Evolutionary conservation across 2,113 vertebrate species (phyloP), one percentile per base, ranked within the genome.

Genomic region (Poicephalus gulielmi): DNA sequence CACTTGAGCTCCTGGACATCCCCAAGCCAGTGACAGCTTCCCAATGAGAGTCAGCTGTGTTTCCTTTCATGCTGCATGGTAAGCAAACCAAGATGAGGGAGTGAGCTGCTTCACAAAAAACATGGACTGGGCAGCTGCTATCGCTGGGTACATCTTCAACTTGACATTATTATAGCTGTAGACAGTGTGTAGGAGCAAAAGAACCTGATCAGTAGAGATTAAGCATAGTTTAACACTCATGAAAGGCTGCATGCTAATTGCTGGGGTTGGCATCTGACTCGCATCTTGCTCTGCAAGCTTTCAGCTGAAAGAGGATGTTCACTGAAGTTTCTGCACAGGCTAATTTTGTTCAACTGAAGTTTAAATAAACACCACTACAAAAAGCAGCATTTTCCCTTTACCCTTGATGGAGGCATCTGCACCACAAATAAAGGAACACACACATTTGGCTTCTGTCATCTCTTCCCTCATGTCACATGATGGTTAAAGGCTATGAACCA

Each of bases 331-430:
- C 60, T 68, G 64, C 74, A 62, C 69, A 82, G 52, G 44, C 68
- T 92, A 41, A 92, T 91, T 97, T 77, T 78, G 90, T 89, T 80
- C 76, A 94, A 88, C 19, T 91, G 75, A 83, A 87, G 37, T 85
- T 90, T 83, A 69, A 83, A 82, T 50, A 95, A 96, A 91, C 74
- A 94, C 39, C 5, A 5, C 35, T 55, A 91, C 37, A 75, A 83
- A 82, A 79, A 78, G 27, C 78, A 33, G 41, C 7, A 0, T 73
- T 90, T 74, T 84, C 50, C 80, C 76, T 91, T 81, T 43, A 66
- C 43, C 73, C 73, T 69, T 78, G 70, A 74, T 9, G 60, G 55
- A 93, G 91, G 82, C 88, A 92, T 93, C 88, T 74, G 86, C 35
- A 27, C 64, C 31, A 27, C 79, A 88, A 92, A 86, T 71, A 92